Evolutionary conservation across 2,113 vertebrate species (phyloP).

Genomic region (Atherinomorus stipes): DNA sequence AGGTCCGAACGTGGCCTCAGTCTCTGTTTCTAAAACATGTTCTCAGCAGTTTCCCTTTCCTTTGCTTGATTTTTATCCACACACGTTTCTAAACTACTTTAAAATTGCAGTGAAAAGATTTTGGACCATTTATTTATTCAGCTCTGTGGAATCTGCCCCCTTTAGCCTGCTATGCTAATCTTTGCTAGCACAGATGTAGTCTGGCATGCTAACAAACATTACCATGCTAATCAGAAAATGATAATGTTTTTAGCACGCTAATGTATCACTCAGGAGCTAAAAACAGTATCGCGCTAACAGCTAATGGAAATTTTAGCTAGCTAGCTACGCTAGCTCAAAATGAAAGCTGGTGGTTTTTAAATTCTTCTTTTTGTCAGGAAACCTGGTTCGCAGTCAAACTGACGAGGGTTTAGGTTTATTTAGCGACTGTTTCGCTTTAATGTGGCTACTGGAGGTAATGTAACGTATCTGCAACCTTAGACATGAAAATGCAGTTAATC

Average conservation of each 20-base stretch:
- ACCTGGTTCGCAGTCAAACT: too few relatives aligned
- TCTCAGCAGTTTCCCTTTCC: neutral
- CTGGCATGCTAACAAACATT: conserved; percentile 1
- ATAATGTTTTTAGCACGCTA: conserved; percentile 41
- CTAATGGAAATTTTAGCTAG: too few relatives aligned
- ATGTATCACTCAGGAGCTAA: conserved; percentile 50
- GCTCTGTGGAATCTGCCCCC: neutral
- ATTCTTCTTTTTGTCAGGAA: too few relatives aligned
- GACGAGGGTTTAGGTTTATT: too few relatives aligned
- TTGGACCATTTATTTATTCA: neutral
- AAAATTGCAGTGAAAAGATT: neutral
- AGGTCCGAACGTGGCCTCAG: neutral
- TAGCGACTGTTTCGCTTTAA: too few relatives aligned
- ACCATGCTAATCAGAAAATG: conserved; percentile 6
- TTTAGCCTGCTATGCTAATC: neutral
- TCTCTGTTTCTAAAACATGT: neutral
- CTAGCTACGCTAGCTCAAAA: too few relatives aligned
- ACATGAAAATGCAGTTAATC: too few relatives aligned
- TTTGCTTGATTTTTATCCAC: neutral
- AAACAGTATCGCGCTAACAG: conserved; percentile 42
- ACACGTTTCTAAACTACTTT: conserved; percentile 9
- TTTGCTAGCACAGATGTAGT: conserved; percentile 7
- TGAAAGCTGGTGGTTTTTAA: too few relatives aligned
- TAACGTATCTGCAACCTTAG: too few relatives aligned
- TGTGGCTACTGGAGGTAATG: too few relatives aligned